Percentiles rank a stretch among this genome's conserved stretches.
Evolutionary conservation across 2,797 vertebrate genomes (phyloP).

Genomic region (Notoglanidium macrostoma): DNA sequence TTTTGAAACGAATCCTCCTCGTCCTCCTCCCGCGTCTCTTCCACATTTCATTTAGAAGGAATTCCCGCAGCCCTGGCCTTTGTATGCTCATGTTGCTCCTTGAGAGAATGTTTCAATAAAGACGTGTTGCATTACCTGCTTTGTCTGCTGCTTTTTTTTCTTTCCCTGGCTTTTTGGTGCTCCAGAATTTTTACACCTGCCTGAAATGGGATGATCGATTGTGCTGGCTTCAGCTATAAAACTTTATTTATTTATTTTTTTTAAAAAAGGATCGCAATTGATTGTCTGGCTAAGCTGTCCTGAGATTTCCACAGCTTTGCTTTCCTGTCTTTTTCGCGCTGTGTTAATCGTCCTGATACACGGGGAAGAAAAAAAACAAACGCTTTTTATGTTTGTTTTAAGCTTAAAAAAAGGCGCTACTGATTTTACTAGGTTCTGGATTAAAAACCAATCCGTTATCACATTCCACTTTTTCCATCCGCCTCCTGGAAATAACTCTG

Average conservation of each 20-base stretch:
- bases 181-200: slow-evolving; percentile 43
- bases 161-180: slow-evolving; percentile 24
- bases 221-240: slow-evolving; percentile 25
- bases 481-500: neutral
- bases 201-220: neutral
- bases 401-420: neutral
- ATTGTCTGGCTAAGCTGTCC: slow-evolving; percentile 10
- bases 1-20: slow-evolving; percentile 34
- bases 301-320: slow-evolving; percentile 42
- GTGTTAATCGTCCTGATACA: slow-evolving; percentile 25
- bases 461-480: neutral
- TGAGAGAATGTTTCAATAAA: slow-evolving; percentile 86
- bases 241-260: neutral
- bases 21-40: neutral
- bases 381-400: neutral
- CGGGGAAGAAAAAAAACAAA: neutral
- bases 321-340: slow-evolving; percentile 32
- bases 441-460: neutral
- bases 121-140: slow-evolving; percentile 78
- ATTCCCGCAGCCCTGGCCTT: slow-evolving; percentile 65
- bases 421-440: neutral
- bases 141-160: slow-evolving; percentile 58
- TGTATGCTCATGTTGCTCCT: slow-evolving; percentile 81
- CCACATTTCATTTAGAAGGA: slow-evolving; percentile 56
- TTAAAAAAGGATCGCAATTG: neutral